Evolutionary conservation across 2,888 invertebrate species (phyloP), one percentile per base, ranked within the genome.

Genomic region (Conchocele bisecta): DNA sequence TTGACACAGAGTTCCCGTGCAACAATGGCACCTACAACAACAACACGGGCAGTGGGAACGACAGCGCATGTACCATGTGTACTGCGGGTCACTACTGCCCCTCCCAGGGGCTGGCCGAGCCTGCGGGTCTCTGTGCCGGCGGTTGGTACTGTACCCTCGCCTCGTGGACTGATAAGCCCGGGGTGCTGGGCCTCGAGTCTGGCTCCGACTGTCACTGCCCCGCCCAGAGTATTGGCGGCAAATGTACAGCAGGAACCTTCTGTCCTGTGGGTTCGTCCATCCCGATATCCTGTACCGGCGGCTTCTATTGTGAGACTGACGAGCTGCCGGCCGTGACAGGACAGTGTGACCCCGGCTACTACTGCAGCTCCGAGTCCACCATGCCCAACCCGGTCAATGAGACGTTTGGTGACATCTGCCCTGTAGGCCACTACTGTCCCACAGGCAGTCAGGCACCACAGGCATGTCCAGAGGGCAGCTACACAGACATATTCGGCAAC

Each of bases 401-500:
- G 42, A 84, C 86, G 6, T 88, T 85, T 60, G 89, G 89, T 26
- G 89, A 89, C 63, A 82, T 88, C 37, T 90, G 90, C 74, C 89
- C 89, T 0, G 84, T 86, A 61, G 90, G 90, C 20, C 85, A 88
- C 64, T 90, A 88, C 69, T 90, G 90, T 70, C 88, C 88, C 13
- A 51, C 64, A 15, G 87, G 82, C 4, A 89, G 88, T 50, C 59
- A 83, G 5, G 71, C 78, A 20, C 82, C 89, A 4, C 77, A 75
- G 28, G 68, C 88, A n/a, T 90, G 90, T 51, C 74, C 76, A 26
- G 86, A 86, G 28, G 89, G 90, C 24, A 82, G 82, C 6, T 90
- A 75, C 68, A 86, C 76, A 50, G 80, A 87, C 69, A 57, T 60
- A 15, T 88, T 83, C 61, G 85, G 81, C 6, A 87, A 86, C 68